Base-by-base conservation (phyloP, 2,797 vertebrate species). In the Gobio occitaniae region DNA sequence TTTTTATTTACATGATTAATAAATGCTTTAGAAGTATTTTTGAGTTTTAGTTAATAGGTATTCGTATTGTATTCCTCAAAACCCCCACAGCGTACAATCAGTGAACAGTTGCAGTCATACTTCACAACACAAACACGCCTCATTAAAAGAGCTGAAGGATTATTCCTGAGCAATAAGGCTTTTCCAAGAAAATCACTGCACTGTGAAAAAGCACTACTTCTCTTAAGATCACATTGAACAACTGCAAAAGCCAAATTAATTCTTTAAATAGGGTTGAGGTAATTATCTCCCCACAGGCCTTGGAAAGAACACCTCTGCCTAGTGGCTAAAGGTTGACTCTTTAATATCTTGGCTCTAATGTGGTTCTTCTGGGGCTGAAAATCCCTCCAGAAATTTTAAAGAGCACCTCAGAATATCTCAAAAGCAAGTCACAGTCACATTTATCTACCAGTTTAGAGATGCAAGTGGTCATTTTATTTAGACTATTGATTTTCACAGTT, bases 211-310 rank as follows among this genome's bases (percentile, higher is more conserved):
- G 16, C 71, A 47, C 48, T 29, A 29, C n/a, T 77, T 66, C 50
- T 77, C 19, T 44, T 9, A 74, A 85, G 50, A 82, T 72, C 29
- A 36, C 13, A 66, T 15, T 38, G 59, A 68, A 71, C 71, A 82
- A 78, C 84, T 78, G 79, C 25, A 47, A 66, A 70, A 69, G 69
- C 13, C 65, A 77, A 78, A 84, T 77, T 69, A 82, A 78, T 75
- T 84, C 66, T 79, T 89, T 87, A 86, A 84, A 87, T 78, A 89
- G 70, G 7, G 63, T 47, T 77, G 38, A 63, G 50, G 54, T 84
- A 84, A 82, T 84, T 84, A 79, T 82, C 85, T 76, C 82, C 50
- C 72, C 78, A 70, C 9, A 32, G 61, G 80, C 21, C 25, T 84
- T 25, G 21, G 38, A 68, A 79, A 84, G 52, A 86, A 77, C n/a